These are phyloP conservation scores for Noctua janthina DNA, from an alignment of 2,888 invertebrate genomes.

Conservation along the genomic window DNA sequence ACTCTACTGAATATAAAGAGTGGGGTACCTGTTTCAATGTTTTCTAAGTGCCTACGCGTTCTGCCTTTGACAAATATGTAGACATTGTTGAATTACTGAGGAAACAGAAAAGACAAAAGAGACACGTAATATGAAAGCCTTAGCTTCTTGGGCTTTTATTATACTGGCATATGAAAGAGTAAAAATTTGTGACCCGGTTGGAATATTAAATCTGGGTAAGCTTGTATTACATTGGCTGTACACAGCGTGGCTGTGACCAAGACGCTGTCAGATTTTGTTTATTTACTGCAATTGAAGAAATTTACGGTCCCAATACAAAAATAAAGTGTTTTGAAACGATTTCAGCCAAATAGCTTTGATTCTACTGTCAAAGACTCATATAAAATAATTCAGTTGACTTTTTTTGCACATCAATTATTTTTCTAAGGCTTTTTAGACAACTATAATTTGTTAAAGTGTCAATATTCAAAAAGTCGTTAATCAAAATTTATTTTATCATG, in stretches of 20 bases:
- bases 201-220: slow-evolving; percentile 62
- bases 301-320: not conserved
- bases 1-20: slow-evolving; percentile 79
- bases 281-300: not conserved
- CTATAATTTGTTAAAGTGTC: slow-evolving; percentile 36
- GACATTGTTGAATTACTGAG: slow-evolving; percentile 82
- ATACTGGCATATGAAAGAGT: slow-evolving; percentile 60
- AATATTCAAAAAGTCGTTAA: slow-evolving; percentile 45
- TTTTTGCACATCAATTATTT: slow-evolving; percentile 1
- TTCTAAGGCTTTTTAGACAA: slow-evolving; percentile 8
- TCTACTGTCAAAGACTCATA: not conserved
- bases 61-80: slow-evolving; percentile 83
- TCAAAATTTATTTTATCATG: slow-evolving; percentile 57
- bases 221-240: slow-evolving; percentile 26
- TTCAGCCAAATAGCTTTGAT: not conserved
- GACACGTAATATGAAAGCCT: slow-evolving; percentile 77
- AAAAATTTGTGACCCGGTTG: slow-evolving; percentile 58
- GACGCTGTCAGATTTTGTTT: slow-evolving; percentile 15
- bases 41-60: slow-evolving; percentile 81
- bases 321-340: not conserved
- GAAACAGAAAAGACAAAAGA: slow-evolving; percentile 80
- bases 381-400: not conserved
- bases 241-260: slow-evolving; percentile 23
- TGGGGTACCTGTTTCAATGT: slow-evolving; percentile 81
- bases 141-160: slow-evolving; percentile 71